A percentile compares a stretch with the other conserved stretches of the same genome.
These are phyloP conservation scores for Lytechinus variegatus DNA, from an alignment of 35 echinoderm and acorn worm genomes.

Conservation along the genomic window DNA sequence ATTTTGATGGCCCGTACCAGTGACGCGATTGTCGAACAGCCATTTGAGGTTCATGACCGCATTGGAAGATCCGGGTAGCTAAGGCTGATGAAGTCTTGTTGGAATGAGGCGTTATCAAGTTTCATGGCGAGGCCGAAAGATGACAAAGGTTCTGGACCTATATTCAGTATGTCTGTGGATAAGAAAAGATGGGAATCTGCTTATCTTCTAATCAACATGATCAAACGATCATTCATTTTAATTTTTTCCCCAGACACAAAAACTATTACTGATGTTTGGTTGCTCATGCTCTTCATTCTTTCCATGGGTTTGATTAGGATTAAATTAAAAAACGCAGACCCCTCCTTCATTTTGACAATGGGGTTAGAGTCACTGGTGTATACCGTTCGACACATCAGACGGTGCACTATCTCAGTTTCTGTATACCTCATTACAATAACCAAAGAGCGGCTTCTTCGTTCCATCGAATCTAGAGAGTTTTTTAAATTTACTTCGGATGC, in stretches of 20 bases:
- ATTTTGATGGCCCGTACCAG: not conserved
- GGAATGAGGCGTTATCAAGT: not conserved
- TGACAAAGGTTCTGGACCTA: not conserved
- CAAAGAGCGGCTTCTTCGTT: too few relatives aligned
- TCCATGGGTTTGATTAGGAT: too few relatives aligned
- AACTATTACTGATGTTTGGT: too few relatives aligned
- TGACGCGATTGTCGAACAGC: not conserved
- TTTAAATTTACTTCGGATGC: too few relatives aligned
- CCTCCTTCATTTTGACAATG: not conserved
- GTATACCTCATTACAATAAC: too few relatives aligned
- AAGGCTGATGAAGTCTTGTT: not conserved
- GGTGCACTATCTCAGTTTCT: too few relatives aligned
- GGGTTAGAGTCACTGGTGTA: too few relatives aligned
- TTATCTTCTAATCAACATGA: not conserved
- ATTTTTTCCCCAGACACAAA: too few relatives aligned
- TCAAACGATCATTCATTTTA: not conserved
- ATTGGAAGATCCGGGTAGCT: not conserved
- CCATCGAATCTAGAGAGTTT: too few relatives aligned
- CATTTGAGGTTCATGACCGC: not conserved
- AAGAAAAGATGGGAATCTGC: not conserved
- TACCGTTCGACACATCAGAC: too few relatives aligned
- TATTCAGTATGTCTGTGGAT: not conserved
- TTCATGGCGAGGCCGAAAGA: not conserved
- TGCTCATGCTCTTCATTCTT: too few relatives aligned
- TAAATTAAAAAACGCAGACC: not conserved